Conservation (phyloP, 1,140 invertebrate species). For the Lepidotrigona ventralis region DNA sequence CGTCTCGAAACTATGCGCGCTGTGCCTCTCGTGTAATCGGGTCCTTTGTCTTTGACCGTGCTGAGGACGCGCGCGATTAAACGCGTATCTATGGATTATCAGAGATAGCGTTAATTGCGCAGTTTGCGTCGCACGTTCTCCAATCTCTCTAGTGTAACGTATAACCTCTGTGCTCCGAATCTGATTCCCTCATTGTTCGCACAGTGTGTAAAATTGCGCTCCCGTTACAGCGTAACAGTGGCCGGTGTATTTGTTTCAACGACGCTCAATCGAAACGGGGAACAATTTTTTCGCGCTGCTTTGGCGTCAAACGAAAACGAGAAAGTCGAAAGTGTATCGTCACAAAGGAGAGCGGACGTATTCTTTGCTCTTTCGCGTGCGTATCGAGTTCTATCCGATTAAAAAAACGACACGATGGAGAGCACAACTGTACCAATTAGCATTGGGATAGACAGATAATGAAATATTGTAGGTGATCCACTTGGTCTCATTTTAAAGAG, state of each 20-base stretch:
- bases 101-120: conserved; percentile 33
- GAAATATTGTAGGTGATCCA: too few relatives aligned
- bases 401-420: too few relatives aligned
- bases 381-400: too few relatives aligned
- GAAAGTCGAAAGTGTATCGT: neutral
- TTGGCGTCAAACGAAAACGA: neutral
- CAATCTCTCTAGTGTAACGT: neutral
- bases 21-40: neutral
- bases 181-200: too few relatives aligned
- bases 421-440: too few relatives aligned
- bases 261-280: too few relatives aligned
- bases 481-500: too few relatives aligned
- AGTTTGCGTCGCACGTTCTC: conserved; percentile 4
- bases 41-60: conserved; percentile 40
- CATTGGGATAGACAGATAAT: too few relatives aligned
- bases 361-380: too few relatives aligned
- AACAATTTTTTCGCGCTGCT: neutral
- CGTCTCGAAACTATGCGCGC: neutral
- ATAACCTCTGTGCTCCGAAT: too few relatives aligned
- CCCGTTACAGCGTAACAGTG: neutral
- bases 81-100: conserved; percentile 34
- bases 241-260: too few relatives aligned
- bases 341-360: too few relatives aligned
- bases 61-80: conserved; percentile 29
- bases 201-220: neutral